Conservation (phyloP, 2,888 invertebrate species). For the Pheosia gnoma region DNA sequence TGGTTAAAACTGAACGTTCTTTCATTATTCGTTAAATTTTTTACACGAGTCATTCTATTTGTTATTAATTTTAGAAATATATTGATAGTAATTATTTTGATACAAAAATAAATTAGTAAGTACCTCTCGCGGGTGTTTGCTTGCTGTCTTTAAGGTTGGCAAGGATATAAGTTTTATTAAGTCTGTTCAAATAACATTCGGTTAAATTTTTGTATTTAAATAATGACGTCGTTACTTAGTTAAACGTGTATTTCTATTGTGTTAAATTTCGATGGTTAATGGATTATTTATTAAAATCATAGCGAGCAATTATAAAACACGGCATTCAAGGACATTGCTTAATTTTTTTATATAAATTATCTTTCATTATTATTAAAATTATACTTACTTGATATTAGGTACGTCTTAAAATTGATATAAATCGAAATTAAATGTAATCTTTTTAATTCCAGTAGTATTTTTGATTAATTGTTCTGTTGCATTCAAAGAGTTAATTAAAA, state of each 20-base stretch:
- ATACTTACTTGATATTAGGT: constrained; percentile 17
- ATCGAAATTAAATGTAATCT: neutral
- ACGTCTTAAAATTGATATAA: constrained; percentile 3
- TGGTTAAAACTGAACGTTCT: constrained; percentile 17
- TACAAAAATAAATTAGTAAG: neutral
- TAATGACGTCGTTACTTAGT: constrained; percentile 1
- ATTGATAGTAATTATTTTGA: neutral
- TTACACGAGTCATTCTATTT: constrained; percentile 10
- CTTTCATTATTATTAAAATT: constrained; percentile 15
- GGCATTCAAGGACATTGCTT: constrained; percentile 22
- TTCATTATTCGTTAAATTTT: neutral
- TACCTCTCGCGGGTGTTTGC: no score
- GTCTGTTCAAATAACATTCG: neutral
- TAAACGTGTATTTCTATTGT: neutral
- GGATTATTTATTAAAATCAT: constrained; percentile 22
- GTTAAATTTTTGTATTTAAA: neutral
- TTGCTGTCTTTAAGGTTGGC: neutral
- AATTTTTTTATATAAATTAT: constrained; percentile 13
- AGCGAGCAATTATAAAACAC: constrained; percentile 17
- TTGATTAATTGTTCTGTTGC: neutral
- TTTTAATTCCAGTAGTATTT: neutral
- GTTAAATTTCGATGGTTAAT: neutral
- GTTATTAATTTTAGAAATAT: constrained; percentile 1
- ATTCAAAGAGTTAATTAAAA: neutral
- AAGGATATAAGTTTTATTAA: neutral